These are phyloP conservation scores for Chionodraco myersi DNA, from an alignment of 2,113 vertebrate genomes.

Conservation along the genomic window DNA sequence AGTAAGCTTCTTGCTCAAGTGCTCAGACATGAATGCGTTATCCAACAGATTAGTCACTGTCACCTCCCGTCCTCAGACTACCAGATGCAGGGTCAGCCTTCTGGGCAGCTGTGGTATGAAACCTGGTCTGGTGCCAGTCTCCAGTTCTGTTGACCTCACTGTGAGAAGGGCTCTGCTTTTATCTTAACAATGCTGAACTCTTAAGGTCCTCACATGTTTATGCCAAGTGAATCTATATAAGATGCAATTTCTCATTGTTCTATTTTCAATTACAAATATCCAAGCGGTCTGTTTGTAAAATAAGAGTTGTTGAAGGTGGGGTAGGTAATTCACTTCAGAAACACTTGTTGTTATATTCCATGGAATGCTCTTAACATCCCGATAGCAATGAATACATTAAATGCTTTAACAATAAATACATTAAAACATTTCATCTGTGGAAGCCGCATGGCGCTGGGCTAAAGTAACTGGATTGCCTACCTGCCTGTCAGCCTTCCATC, in stretches of 20 bases:
- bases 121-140: slow-evolving; percentile 1
- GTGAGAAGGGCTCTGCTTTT: neutral
- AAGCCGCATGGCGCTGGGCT: too few relatives aligned
- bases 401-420: too few relatives aligned
- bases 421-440: too few relatives aligned
- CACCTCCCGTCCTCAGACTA: neutral
- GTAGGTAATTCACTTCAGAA: too few relatives aligned
- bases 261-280: neutral
- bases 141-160: neutral
- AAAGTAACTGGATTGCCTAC: too few relatives aligned
- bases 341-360: too few relatives aligned
- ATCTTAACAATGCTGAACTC: neutral
- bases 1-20: neutral
- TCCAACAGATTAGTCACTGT: neutral
- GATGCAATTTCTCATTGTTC: neutral
- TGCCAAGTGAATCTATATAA: neutral
- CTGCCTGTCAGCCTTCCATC: too few relatives aligned
- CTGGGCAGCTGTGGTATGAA: neutral
- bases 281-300: neutral
- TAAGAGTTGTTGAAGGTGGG: too few relatives aligned
- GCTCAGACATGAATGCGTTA: neutral
- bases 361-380: too few relatives aligned
- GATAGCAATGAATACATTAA: too few relatives aligned
- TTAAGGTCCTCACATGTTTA: slow-evolving; percentile 7
- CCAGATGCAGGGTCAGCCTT: neutral